Evolutionary conservation across 1,140 invertebrate genomes (phyloP).

Genomic region (Cherax destructor): DNA sequence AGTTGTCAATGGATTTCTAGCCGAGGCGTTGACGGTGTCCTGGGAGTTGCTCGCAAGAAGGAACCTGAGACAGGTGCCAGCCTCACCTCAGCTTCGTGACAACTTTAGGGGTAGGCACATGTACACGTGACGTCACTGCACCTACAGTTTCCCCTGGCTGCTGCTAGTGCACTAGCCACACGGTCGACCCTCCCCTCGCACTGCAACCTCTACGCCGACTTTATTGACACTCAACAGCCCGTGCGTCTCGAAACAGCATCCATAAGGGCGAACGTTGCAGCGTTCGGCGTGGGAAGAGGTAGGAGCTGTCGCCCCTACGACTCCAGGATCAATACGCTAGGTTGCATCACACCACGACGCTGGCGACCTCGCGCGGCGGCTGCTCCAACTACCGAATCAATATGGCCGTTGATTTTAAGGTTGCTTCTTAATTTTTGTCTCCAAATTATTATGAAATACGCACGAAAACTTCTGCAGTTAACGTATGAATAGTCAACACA

Average conservation of each 20-base stretch:
- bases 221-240: neutral
- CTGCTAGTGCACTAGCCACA: neutral
- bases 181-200: constrained; percentile 2
- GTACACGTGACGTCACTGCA: neutral
- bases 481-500: neutral
- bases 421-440: constrained; percentile 5
- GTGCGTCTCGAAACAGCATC: neutral
- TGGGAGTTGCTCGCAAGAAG: neutral
- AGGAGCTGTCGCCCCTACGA: constrained; percentile 25
- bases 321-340: constrained; percentile 34
- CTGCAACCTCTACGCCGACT: constrained; percentile 1
- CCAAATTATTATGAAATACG: neutral
- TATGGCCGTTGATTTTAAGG: constrained; percentile 44
- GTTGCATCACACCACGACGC: constrained; percentile 39
- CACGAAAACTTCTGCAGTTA: neutral
- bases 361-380: constrained; percentile 26
- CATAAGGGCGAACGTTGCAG: constrained; percentile 1
- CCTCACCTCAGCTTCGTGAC: neutral
- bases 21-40: neutral
- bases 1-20: neutral
- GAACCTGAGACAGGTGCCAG: neutral
- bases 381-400: constrained; percentile 31
- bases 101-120: constrained; percentile 18
- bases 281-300: neutral
- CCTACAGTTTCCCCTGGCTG: neutral